Conservation (phyloP, 2,113 vertebrate species). For the Lota lota region DNA sequence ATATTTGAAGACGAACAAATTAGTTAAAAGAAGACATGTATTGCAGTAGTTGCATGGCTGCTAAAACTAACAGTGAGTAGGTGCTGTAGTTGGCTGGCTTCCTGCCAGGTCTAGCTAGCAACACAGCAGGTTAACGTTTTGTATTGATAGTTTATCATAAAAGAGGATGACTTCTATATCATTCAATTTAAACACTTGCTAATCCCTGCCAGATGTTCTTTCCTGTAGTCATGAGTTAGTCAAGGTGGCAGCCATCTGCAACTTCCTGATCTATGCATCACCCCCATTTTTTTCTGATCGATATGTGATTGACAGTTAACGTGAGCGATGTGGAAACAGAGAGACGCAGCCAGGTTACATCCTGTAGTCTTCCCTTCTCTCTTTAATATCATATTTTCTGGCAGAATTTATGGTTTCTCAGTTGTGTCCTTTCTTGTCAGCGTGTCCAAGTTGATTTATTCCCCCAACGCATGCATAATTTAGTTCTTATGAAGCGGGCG, state of each 20-base stretch:
- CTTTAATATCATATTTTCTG: slow-evolving; percentile 57
- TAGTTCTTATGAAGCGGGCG: slow-evolving; percentile 62
- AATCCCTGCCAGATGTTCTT: too few relatives aligned
- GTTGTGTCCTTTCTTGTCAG: slow-evolving; percentile 71
- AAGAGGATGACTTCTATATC: slow-evolving; percentile 39
- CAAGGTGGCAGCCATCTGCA: too few relatives aligned
- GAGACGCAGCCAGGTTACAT: slow-evolving; percentile 8
- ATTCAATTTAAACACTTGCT: not conserved
- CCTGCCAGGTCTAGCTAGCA: slow-evolving; percentile 50
- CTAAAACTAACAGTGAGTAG: slow-evolving; percentile 58
- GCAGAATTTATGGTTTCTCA: slow-evolving; percentile 54
- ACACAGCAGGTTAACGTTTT: too few relatives aligned
- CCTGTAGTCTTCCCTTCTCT: slow-evolving; percentile 13
- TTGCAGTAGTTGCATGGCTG: slow-evolving; percentile 74
- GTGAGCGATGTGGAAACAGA: slow-evolving; percentile 30
- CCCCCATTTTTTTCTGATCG: too few relatives aligned
- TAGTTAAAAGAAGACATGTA: slow-evolving; percentile 40
- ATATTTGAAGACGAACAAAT: slow-evolving; percentile 17
- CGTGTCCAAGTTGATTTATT: slow-evolving; percentile 71
- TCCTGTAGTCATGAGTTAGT: too few relatives aligned
- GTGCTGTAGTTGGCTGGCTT: slow-evolving; percentile 50
- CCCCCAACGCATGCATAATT: slow-evolving; percentile 73
- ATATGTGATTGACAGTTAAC: slow-evolving; percentile 25
- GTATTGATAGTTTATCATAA: too few relatives aligned
- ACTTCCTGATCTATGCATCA: too few relatives aligned